phyloP scores from a whole-genome alignment of 2,888 invertebrate genomes.

The Dynastes maya region DNA sequence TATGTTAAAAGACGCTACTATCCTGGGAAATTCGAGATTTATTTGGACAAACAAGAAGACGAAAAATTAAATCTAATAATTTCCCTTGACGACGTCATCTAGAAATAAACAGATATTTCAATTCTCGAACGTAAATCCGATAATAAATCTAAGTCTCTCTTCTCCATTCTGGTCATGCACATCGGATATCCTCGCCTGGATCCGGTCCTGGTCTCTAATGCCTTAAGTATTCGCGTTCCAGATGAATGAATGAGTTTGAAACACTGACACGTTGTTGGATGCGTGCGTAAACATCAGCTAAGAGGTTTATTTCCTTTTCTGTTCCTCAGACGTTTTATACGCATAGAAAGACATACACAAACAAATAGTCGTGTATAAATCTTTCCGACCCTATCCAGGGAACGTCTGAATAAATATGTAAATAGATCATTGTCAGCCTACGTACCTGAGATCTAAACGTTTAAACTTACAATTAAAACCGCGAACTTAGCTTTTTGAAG shows the following conservation, averaged over 20 bases:
- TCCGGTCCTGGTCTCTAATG: neutral
- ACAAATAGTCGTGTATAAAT: neutral
- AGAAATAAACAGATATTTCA: too few relatives aligned
- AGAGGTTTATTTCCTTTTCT: constrained; percentile 21
- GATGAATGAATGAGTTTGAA: constrained; percentile 17
- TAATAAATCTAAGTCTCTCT: too few relatives aligned
- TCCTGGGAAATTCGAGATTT: too few relatives aligned
- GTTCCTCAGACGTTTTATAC: neutral
- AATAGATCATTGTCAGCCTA: neutral
- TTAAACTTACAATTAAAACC: constrained; percentile 3
- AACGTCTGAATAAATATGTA: neutral
- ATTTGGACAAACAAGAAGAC: too few relatives aligned
- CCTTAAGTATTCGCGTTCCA: constrained; percentile 2
- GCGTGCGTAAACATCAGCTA: constrained; percentile 14
- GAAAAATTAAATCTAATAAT: too few relatives aligned
- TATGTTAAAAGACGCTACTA: too few relatives aligned
- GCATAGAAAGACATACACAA: neutral
- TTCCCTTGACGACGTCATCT: too few relatives aligned
- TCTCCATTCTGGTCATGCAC: too few relatives aligned
- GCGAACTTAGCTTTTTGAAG: neutral
- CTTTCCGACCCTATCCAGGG: neutral
- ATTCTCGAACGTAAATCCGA: too few relatives aligned
- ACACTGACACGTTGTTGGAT: neutral
- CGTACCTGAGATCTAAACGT: neutral
- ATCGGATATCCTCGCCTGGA: neutral